Conservation (phyloP, 2,797 vertebrate species). For the Gymnopithys bicolor region DNA sequence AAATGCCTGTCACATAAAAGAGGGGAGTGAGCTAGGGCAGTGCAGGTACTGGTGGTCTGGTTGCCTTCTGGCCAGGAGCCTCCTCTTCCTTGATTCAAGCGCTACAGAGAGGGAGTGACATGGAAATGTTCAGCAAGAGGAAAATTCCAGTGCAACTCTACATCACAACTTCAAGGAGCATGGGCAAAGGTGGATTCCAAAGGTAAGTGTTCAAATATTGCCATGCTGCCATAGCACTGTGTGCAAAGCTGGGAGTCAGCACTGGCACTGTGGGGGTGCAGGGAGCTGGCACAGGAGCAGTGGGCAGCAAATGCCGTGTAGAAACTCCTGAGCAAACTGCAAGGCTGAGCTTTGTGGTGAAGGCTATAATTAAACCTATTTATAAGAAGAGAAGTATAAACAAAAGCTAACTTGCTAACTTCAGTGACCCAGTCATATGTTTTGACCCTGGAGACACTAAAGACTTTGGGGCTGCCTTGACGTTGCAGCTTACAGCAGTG, state of each 20-base stretch:
- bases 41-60: not conserved
- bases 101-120: not conserved
- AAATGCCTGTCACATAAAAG: not conserved
- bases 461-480: not conserved
- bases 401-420: conserved; percentile 10
- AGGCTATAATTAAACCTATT: not conserved
- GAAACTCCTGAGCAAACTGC: not conserved
- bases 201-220: not conserved
- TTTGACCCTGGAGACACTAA: not conserved
- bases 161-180: accelerated
- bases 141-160: accelerated
- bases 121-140: not conserved
- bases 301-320: not conserved
- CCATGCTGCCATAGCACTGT: not conserved
- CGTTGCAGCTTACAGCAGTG: not conserved
- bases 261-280: not conserved
- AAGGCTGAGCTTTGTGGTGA: not conserved
- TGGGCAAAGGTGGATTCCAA: not conserved
- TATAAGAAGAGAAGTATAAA: not conserved
- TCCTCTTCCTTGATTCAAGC: accelerated
- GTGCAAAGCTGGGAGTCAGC: accelerated
- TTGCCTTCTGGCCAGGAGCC: not conserved
- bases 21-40: not conserved
- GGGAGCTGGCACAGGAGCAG: not conserved
- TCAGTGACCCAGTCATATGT: not conserved